Percentiles rank a stretch among this genome's conserved stretches.
These are phyloP conservation scores for Morinoia aosen DNA, from an alignment of 2,888 invertebrate species.

Conservation along the genomic window DNA sequence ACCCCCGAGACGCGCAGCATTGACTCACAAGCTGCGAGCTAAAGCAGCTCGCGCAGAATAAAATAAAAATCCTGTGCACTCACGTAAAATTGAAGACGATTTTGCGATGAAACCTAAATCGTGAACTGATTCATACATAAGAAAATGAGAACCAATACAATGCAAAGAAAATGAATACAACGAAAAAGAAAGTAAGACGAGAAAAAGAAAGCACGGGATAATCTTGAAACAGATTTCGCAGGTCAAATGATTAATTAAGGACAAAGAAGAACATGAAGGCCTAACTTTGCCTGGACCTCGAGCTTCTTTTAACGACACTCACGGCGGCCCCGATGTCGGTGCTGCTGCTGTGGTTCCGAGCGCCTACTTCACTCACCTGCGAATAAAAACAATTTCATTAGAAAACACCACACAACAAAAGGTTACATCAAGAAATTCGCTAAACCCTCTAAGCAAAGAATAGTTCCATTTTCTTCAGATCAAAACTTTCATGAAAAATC, in stretches of 20 bases:
- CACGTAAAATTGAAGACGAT: neutral
- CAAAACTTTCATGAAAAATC: no score
- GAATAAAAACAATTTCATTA: neutral
- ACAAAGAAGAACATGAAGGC: neutral
- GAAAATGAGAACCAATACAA: neutral
- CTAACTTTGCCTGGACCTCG: neutral
- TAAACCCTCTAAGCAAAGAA: no score
- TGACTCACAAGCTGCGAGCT: neutral
- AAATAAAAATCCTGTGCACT: neutral
- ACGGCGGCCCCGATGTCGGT: neutral
- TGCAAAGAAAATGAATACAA: neutral
- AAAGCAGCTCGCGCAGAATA: neutral
- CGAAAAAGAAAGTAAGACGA: neutral
- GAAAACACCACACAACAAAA: neutral
- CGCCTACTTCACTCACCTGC: constrained; percentile 15
- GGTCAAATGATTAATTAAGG: neutral
- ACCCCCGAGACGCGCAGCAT: neutral
- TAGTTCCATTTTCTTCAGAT: no score
- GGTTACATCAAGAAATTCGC: no score
- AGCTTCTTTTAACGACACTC: neutral
- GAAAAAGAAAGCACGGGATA: neutral
- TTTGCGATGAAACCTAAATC: neutral
- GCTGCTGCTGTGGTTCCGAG: neutral
- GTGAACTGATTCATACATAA: neutral
- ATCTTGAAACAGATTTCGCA: neutral